These are phyloP conservation scores for Drosophila pectinifera DNA, from an alignment of 1,140 invertebrate genomes.

Conservation along the genomic window DNA sequence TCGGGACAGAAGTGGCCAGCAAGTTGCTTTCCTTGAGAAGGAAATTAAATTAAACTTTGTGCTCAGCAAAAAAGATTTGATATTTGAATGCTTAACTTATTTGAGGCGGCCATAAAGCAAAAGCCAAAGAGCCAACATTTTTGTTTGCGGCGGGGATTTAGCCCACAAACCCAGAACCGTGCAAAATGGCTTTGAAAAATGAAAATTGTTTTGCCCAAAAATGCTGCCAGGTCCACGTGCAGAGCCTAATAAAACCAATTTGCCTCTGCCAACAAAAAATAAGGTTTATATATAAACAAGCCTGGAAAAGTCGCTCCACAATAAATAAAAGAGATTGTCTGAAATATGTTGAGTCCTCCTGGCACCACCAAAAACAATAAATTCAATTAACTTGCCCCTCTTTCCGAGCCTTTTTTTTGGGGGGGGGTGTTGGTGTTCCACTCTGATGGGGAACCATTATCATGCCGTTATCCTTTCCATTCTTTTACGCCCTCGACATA, in stretches of 20 bases:
- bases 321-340: slow-evolving; percentile 29
- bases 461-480: slow-evolving; percentile 34
- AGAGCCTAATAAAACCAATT: slow-evolving; percentile 57
- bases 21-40: slow-evolving; percentile 8
- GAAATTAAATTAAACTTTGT: slow-evolving; percentile 43
- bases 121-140: slow-evolving; percentile 39
- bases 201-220: slow-evolving; percentile 54
- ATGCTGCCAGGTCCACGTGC: slow-evolving; percentile 26
- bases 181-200: slow-evolving; percentile 31
- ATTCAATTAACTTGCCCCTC: slow-evolving; percentile 57
- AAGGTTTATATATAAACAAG: slow-evolving; percentile 20
- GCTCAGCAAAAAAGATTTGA: slow-evolving; percentile 28
- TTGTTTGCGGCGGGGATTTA: slow-evolving; percentile 36
- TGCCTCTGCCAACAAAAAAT: slow-evolving; percentile 32
- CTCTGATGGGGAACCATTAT: slow-evolving; percentile 38
- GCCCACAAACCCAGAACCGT: slow-evolving; percentile 7
- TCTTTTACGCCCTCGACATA: slow-evolving; percentile 20
- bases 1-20: slow-evolving; percentile 5
- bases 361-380: slow-evolving; percentile 51
- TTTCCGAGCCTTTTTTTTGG: slow-evolving; percentile 20
- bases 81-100: slow-evolving; percentile 40
- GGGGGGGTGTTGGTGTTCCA: slow-evolving; percentile 5
- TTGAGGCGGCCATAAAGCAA: slow-evolving; percentile 36
- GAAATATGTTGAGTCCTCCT: slow-evolving; percentile 32
- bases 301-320: slow-evolving; percentile 17